Percentiles rank a stretch among this genome's conserved stretches.
These are phyloP conservation scores for Sphinx pinastri DNA, from an alignment of 2,888 invertebrate genomes.

Conservation along the genomic window DNA sequence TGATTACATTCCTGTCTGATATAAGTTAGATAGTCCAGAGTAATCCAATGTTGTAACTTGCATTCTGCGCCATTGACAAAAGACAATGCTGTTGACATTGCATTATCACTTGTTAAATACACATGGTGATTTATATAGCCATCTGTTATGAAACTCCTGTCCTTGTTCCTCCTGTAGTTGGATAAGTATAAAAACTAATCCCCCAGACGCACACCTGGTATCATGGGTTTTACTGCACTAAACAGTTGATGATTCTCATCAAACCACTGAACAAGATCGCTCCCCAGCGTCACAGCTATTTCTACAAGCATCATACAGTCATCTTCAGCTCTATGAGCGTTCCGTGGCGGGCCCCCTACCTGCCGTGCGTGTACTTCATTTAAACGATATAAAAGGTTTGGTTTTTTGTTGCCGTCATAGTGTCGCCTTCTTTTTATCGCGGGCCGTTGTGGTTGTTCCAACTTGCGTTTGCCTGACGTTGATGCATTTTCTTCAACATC, in stretches of 20 bases:
- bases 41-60: too few species aligned
- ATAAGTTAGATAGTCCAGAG: too few species aligned
- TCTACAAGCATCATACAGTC: slow-evolving; percentile 86
- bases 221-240: slow-evolving; percentile 63
- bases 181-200: slow-evolving; percentile 10
- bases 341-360: slow-evolving; percentile 64
- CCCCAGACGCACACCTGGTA: slow-evolving; percentile 47
- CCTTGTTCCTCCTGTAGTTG: too few species aligned
- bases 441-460: background rate
- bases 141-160: too few species aligned
- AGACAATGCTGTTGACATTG: too few species aligned
- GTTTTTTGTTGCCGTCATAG: slow-evolving; percentile 54
- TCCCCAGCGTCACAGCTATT: slow-evolving; percentile 80
- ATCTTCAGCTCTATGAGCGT: slow-evolving; percentile 86
- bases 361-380: slow-evolving; percentile 83
- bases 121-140: too few species aligned
- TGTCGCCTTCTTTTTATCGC: slow-evolving; percentile 42
- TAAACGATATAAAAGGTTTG: slow-evolving; percentile 73
- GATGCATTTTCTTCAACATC: slow-evolving; percentile 52
- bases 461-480: slow-evolving; percentile 41
- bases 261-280: slow-evolving; percentile 84
- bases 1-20: too few species aligned
- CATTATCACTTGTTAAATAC: too few species aligned
- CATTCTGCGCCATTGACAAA: too few species aligned
- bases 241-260: slow-evolving; percentile 59